These are phyloP conservation scores for Tinamus major DNA, from an alignment of 2,797 vertebrate genomes.

Conservation along the genomic window DNA sequence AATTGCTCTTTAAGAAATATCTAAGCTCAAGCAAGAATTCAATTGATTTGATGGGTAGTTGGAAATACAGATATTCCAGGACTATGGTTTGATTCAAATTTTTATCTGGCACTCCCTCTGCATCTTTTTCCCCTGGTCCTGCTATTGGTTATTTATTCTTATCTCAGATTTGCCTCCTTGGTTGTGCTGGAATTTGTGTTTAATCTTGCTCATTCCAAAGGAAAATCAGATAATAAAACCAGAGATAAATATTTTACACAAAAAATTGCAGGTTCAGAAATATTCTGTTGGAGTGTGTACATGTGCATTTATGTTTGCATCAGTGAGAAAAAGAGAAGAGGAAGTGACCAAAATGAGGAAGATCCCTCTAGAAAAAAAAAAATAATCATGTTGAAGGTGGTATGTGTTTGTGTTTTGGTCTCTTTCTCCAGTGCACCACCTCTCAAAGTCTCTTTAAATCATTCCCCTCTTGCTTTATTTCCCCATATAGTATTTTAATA, in stretches of 20 bases:
- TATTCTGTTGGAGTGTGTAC: not conserved
- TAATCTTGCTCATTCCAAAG: slow-evolving; percentile 46
- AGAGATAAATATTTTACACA: slow-evolving; percentile 6
- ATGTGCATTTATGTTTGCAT: not conserved
- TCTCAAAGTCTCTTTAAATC: not conserved
- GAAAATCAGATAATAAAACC: slow-evolving; percentile 38
- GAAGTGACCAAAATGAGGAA: slow-evolving; percentile 31
- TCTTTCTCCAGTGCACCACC: not conserved
- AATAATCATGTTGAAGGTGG: slow-evolving; percentile 27
- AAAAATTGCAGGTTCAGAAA: slow-evolving; percentile 9
- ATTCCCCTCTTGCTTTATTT: not conserved
- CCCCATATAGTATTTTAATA: not conserved
- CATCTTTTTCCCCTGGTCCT: not conserved
- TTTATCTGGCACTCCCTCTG: not conserved
- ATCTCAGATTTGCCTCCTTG: not conserved
- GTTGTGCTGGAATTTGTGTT: slow-evolving; percentile 7
- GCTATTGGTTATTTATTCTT: not conserved
- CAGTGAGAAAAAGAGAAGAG: not conserved
- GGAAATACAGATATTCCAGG: not conserved
- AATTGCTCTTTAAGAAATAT: not conserved
- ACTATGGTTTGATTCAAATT: not conserved
- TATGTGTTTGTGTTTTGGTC: not conserved
- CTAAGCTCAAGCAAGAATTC: not conserved
- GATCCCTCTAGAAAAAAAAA: slow-evolving; percentile 4
- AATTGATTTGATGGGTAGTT: not conserved